These are phyloP conservation scores for Tineola bisselliella DNA, from an alignment of 2,888 invertebrate genomes.

Conservation along the genomic window DNA sequence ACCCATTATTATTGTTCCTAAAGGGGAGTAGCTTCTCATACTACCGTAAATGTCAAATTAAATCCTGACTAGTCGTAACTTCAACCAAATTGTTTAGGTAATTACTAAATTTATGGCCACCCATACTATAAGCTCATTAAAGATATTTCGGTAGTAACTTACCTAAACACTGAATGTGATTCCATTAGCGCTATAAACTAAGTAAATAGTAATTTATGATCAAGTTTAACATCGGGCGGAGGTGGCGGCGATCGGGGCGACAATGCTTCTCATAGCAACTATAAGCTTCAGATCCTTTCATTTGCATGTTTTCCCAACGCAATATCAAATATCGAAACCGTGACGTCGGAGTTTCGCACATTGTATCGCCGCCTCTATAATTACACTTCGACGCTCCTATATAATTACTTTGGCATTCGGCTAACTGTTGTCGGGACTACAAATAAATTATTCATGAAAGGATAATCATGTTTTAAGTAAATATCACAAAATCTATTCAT, in stretches of 20 bases:
- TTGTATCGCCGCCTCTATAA: conserved; percentile 34
- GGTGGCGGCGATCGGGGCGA: neutral
- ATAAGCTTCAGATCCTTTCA: conserved; percentile 40
- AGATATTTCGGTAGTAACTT: neutral
- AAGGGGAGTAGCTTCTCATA: neutral
- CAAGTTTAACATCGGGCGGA: neutral
- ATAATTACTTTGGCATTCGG: conserved; percentile 34
- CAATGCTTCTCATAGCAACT: neutral
- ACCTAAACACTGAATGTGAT: neutral
- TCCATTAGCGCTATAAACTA: neutral
- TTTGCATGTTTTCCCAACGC: conserved; percentile 49
- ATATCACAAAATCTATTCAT: conserved; percentile 35
- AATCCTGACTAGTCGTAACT: neutral
- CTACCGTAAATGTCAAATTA: neutral
- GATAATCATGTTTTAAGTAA: conserved; percentile 39
- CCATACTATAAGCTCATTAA: neutral
- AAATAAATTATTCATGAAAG: conserved; percentile 47
- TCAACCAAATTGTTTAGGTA: neutral
- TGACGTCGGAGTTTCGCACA: conserved; percentile 22
- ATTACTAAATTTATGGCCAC: neutral
- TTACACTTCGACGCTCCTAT: conserved; percentile 38
- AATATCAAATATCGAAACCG: conserved; percentile 44
- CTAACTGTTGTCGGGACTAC: conserved; percentile 30
- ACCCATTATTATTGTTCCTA: too few species aligned
- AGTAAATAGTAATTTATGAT: conserved; percentile 10